Conservation (phyloP, 2,113 vertebrate species). For the Panthera leo region DNA sequence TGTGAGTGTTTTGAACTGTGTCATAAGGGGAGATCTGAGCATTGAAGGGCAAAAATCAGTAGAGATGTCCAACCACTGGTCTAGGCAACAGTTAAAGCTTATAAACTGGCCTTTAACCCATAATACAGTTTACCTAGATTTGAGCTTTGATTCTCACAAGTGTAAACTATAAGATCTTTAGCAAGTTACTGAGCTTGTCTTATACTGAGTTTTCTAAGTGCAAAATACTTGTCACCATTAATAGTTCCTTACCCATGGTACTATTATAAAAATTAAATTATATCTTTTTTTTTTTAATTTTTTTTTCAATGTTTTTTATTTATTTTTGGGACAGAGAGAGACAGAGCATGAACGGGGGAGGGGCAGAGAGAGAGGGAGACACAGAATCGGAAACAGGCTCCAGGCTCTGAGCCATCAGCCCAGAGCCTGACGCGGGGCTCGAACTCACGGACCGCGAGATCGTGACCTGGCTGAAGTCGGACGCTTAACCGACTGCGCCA, state of each 20-base stretch:
- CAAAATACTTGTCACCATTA: not conserved
- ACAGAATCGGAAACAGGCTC: too few species aligned
- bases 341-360: too few species aligned
- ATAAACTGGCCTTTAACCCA: not conserved
- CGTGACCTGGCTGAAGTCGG: too few species aligned
- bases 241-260: not conserved
- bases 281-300: not conserved
- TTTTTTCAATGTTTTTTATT: too few species aligned
- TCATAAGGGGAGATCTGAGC: not conserved
- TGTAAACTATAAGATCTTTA: not conserved
- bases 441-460: too few species aligned
- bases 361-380: too few species aligned
- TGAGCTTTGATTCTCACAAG: not conserved
- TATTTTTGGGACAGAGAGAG: too few species aligned
- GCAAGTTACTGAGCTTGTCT: not conserved
- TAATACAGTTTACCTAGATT: not conserved
- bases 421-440: too few species aligned
- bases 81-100: not conserved
- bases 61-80: not conserved
- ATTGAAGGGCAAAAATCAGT: not conserved
- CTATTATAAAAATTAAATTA: slow-evolving; percentile 29
- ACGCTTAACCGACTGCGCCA: too few species aligned
- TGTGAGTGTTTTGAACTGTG: not conserved
- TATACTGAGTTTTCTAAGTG: not conserved
- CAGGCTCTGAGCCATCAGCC: too few species aligned